Evolutionary conservation across 1,140 invertebrate genomes (phyloP).

Genomic region (Apolygus lucorum): DNA sequence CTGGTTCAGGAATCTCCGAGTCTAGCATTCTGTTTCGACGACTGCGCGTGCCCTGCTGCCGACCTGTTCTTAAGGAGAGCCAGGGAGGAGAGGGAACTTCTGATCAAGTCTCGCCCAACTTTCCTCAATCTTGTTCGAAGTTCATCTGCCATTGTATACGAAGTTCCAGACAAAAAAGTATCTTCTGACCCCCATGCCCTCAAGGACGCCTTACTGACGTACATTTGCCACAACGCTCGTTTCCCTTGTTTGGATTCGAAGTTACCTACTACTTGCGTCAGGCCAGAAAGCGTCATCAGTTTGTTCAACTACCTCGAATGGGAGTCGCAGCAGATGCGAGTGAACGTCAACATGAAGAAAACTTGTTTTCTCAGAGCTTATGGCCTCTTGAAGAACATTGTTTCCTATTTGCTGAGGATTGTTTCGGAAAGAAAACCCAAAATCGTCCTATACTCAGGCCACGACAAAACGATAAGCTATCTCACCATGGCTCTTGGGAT

Average conservation of each 20-base stretch:
- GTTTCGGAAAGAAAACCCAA: slow-evolving; percentile 67
- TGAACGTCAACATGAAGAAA: slow-evolving; percentile 53
- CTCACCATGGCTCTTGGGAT: slow-evolving; percentile 68
- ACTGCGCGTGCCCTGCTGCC: slow-evolving; percentile 69
- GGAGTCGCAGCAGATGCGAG: slow-evolving; percentile 56
- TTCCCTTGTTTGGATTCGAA: slow-evolving; percentile 52
- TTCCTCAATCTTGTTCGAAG: slow-evolving; percentile 55
- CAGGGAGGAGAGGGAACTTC: slow-evolving; percentile 42
- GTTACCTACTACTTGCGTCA: slow-evolving; percentile 44
- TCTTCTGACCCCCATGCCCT: slow-evolving; percentile 56
- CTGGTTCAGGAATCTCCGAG: slow-evolving; percentile 62
- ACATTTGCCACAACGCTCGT: slow-evolving; percentile 69
- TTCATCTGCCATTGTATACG: slow-evolving; percentile 49
- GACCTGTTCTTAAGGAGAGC: slow-evolving; percentile 51
- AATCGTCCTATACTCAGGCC: slow-evolving; percentile 80
- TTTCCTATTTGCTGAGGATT: slow-evolving; percentile 66
- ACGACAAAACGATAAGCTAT: slow-evolving; percentile 80
- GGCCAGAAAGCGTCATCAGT: slow-evolving; percentile 58
- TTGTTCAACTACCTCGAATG: slow-evolving; percentile 67
- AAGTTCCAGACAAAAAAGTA: slow-evolving; percentile 50
- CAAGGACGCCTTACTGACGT: slow-evolving; percentile 69
- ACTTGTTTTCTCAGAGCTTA: slow-evolving; percentile 63
- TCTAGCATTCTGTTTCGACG: slow-evolving; percentile 73
- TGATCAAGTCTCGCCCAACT: slow-evolving; percentile 56
- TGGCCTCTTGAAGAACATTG: slow-evolving; percentile 65